Conservation (phyloP, 2,888 invertebrate species). For the Halictus ligatus region DNA sequence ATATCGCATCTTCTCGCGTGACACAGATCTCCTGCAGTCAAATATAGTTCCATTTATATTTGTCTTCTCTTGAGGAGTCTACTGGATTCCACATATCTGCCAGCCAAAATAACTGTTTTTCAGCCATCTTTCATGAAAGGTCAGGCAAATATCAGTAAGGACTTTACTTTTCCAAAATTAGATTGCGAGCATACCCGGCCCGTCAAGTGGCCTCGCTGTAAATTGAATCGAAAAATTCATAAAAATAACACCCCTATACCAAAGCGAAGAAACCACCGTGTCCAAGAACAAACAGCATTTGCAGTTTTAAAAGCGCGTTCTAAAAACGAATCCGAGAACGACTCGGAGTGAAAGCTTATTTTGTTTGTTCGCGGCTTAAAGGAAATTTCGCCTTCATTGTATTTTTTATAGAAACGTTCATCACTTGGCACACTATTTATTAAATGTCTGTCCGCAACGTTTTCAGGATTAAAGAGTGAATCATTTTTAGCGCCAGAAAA, state of each 20-base stretch:
- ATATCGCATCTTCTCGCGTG: not conserved
- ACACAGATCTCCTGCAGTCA: not conserved
- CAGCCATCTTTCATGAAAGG: not conserved
- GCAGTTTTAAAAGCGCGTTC: not conserved
- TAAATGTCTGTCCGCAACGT: not conserved
- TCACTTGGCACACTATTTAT: not conserved
- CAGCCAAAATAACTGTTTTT: not conserved
- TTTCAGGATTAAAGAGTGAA: not conserved
- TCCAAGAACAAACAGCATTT: not conserved
- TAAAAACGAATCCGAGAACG: not conserved
- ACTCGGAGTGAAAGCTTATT: not conserved
- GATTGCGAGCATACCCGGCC: too few species aligned
- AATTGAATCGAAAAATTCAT: not conserved
- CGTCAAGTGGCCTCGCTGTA: not conserved
- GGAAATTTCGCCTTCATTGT: not conserved
- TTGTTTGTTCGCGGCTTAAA: not conserved
- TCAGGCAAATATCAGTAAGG: rapidly evolving
- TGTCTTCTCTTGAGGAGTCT: not conserved
- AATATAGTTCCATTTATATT: not conserved
- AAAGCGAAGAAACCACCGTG: not conserved
- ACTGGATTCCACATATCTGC: not conserved
- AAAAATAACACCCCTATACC: not conserved
- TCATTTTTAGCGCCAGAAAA: rapidly evolving
- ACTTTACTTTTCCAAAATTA: not conserved
- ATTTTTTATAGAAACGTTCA: not conserved